Evolutionary conservation across 2,797 vertebrate species (phyloP).

Genomic region (Coendou prehensilis): DNA sequence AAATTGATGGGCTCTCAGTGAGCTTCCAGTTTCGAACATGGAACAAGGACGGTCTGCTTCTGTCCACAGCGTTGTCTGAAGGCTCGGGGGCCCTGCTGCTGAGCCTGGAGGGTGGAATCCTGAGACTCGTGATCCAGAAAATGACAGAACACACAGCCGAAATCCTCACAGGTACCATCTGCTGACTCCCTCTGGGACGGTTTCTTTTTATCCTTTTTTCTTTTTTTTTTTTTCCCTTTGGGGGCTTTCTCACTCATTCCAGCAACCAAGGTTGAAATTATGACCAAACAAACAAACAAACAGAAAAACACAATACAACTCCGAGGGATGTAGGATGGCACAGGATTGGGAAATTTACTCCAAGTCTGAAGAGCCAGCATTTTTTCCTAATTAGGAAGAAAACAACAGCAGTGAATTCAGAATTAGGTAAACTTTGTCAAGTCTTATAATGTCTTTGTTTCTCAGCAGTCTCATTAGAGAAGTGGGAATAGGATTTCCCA

Average conservation of each 20-base stretch:
- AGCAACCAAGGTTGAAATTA: neutral
- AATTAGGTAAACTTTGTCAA: neutral
- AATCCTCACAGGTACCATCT: slow-evolving; percentile 92
- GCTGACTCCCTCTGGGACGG: fast-evolving
- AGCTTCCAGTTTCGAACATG: slow-evolving; percentile 98
- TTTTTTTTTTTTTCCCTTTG: neutral
- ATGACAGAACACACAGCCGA: slow-evolving; percentile 90
- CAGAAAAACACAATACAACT: neutral
- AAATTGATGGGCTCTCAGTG: slow-evolving; percentile 93
- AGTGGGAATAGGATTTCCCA: neutral
- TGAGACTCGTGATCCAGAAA: slow-evolving; percentile 93
- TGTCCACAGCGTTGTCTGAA: slow-evolving; percentile 92
- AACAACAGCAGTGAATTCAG: neutral
- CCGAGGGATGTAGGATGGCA: fast-evolving
- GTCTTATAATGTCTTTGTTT: neutral
- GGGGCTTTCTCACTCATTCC: neutral
- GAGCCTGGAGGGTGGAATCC: slow-evolving; percentile 91
- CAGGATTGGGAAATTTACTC: neutral
- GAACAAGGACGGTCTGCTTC: slow-evolving; percentile 95
- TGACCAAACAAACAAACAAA: neutral
- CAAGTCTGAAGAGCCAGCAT: neutral
- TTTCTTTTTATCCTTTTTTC: neutral
- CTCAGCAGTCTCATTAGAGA: neutral
- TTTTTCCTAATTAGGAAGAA: neutral
- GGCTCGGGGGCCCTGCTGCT: slow-evolving; percentile 92